A percentile compares a stretch with the other conserved stretches of the same genome.
Evolutionary conservation across 2,888 invertebrate genomes (phyloP).

Genomic region (Philaethria dido): DNA sequence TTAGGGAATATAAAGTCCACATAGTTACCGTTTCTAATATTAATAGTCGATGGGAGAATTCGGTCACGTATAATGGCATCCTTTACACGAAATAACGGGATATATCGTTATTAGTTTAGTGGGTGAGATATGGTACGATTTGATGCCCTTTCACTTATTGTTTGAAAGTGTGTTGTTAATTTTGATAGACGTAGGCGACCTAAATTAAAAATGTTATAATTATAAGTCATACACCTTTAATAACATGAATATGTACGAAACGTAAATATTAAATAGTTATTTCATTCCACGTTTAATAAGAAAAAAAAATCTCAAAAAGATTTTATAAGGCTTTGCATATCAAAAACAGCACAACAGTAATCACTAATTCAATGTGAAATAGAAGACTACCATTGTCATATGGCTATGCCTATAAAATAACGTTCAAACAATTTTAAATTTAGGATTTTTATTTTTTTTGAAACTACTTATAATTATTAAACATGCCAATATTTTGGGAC

Average conservation of each 20-base stretch:
- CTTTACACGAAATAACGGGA: constrained; percentile 54
- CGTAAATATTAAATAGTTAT: neutral
- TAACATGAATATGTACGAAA: neutral
- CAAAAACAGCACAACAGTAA: neutral
- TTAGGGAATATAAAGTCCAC: constrained; percentile 50
- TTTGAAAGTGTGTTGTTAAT: constrained; percentile 26
- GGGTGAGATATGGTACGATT: constrained; percentile 47
- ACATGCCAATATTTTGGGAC: too few relatives aligned
- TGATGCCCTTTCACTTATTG: constrained; percentile 50
- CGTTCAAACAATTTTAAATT: neutral
- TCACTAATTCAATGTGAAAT: neutral
- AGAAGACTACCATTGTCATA: neutral
- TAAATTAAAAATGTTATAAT: neutral
- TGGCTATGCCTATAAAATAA: neutral
- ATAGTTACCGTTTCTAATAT: constrained; percentile 49
- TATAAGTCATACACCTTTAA: neutral
- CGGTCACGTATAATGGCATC: constrained; percentile 52
- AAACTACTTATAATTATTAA: too few relatives aligned
- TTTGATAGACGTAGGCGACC: constrained; percentile 18
- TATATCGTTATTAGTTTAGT: constrained; percentile 47
- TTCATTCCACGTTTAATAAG: neutral
- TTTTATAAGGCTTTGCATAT: neutral
- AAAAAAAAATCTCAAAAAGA: neutral
- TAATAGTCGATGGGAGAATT: constrained; percentile 44
- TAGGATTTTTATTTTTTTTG: too few relatives aligned